Evolutionary conservation across 92 coral and sea anemone species (phyloP).

Genomic region (Zoanthus sansibaricus): DNA sequence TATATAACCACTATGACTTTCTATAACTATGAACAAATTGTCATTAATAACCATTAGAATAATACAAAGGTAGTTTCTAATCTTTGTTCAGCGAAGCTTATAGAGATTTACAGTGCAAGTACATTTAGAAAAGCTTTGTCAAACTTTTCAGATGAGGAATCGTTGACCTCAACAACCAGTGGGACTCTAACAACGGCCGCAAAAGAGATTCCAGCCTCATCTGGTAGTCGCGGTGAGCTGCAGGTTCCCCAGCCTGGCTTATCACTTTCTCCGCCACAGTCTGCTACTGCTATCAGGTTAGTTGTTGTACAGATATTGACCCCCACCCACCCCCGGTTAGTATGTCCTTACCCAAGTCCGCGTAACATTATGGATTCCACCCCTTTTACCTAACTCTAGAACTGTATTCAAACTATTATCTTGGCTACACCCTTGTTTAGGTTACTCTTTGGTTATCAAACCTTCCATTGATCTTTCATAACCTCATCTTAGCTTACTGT

Average conservation of each 20-base stretch:
- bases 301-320: background rate
- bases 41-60: too few relatives aligned
- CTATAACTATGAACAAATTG: too few relatives aligned
- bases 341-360: too few relatives aligned
- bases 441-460: too few relatives aligned
- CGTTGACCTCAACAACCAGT: slow-evolving; percentile 62
- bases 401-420: background rate
- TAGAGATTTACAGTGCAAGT: background rate
- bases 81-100: background rate
- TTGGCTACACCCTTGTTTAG: too few relatives aligned
- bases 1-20: too few relatives aligned
- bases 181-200: slow-evolving; percentile 72
- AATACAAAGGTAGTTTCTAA: too few relatives aligned
- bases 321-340: background rate
- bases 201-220: slow-evolving; percentile 53
- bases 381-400: background rate
- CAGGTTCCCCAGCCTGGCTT: slow-evolving; percentile 63
- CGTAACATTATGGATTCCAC: background rate
- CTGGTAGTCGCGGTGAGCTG: slow-evolving; percentile 64
- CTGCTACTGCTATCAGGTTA: slow-evolving; percentile 20
- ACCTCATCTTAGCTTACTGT: background rate
- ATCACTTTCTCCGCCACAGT: slow-evolving; percentile 75
- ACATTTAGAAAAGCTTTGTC: background rate
- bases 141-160: slow-evolving; percentile 68
- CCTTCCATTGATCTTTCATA: background rate